phyloP scores from a whole-genome alignment of 1,140 invertebrate genomes.

The Drosophila auraria region DNA sequence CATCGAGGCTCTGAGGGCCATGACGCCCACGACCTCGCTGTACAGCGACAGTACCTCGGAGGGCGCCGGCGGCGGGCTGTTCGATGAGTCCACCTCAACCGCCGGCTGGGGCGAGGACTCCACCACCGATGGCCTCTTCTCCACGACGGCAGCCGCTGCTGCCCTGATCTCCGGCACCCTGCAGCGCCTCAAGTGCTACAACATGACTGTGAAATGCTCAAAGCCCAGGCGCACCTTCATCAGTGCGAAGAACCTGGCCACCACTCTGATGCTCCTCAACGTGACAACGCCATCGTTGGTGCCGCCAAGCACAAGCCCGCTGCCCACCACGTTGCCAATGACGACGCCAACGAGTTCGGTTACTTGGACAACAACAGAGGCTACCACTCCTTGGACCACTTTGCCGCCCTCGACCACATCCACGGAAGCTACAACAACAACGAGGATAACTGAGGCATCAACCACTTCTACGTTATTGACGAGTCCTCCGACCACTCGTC shows the following conservation, averaged over 20 bases:
- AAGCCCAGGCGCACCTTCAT: conserved; percentile 54
- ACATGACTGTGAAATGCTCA: conserved; percentile 80
- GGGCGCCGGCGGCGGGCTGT: conserved; percentile 12
- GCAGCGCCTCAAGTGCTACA: conserved; percentile 71
- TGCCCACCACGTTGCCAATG: conserved; percentile 29
- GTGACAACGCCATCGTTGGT: conserved; percentile 67
- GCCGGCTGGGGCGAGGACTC: conserved; percentile 29
- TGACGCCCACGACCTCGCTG: conserved; percentile 57
- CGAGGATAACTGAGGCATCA: conserved; percentile 6
- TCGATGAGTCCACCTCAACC: conserved; percentile 51
- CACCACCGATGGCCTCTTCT: conserved; percentile 53
- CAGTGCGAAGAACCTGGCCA: conserved; percentile 58
- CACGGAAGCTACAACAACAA: conserved; percentile 20
- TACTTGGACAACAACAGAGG: conserved; percentile 32
- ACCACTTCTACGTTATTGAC: conserved; percentile 20
- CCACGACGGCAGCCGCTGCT: conserved; percentile 56
- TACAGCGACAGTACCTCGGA: conserved; percentile 65
- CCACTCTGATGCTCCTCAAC: conserved; percentile 72
- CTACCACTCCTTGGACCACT: conserved; percentile 32
- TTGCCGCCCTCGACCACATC: conserved; percentile 24
- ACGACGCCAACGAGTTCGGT: conserved; percentile 32
- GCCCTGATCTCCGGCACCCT: conserved; percentile 37
- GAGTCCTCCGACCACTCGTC: conserved; percentile 30
- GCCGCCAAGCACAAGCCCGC: conserved; percentile 44
- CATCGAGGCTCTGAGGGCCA: conserved; percentile 56